A percentile compares a stretch with the other conserved stretches of the same genome.
Conservation (phyloP, 2,797 vertebrate species). For the Aplochiton taeniatus region DNA sequence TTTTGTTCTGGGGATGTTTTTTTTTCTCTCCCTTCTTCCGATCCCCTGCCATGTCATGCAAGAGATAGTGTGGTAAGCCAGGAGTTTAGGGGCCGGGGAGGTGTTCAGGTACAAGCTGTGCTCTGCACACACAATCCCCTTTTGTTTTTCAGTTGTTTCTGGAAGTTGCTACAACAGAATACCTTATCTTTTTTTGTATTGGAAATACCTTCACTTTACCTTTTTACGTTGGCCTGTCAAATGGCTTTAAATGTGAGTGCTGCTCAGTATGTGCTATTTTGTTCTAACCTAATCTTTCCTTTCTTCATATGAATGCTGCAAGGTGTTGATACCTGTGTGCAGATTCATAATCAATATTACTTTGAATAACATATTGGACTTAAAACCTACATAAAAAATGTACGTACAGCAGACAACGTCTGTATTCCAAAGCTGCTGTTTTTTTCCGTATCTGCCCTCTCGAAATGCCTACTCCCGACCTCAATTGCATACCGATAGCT, state of each 20-base stretch:
- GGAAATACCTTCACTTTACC: too few relatives aligned
- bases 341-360: too few relatives aligned
- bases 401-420: not conserved
- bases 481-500: not conserved
- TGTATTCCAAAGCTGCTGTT: not conserved
- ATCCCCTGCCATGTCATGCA: conserved; percentile 13
- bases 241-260: too few relatives aligned
- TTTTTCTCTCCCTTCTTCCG: not conserved
- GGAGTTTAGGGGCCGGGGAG: not conserved
- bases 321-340: too few relatives aligned
- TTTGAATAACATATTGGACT: too few relatives aligned
- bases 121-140: not conserved
- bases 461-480: not conserved
- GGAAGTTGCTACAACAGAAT: not conserved
- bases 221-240: too few relatives aligned
- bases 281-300: too few relatives aligned
- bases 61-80: conserved; percentile 16
- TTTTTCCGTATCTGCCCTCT: conserved; percentile 1
- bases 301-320: too few relatives aligned
- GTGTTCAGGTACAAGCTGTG: conserved; percentile 3
- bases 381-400: not conserved
- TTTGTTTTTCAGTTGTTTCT: not conserved
- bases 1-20: conserved; percentile 18
- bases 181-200: not conserved
- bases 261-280: too few relatives aligned